These are phyloP conservation scores for Ibycter americanus DNA, from an alignment of 2,797 vertebrate species.

Conservation along the genomic window DNA sequence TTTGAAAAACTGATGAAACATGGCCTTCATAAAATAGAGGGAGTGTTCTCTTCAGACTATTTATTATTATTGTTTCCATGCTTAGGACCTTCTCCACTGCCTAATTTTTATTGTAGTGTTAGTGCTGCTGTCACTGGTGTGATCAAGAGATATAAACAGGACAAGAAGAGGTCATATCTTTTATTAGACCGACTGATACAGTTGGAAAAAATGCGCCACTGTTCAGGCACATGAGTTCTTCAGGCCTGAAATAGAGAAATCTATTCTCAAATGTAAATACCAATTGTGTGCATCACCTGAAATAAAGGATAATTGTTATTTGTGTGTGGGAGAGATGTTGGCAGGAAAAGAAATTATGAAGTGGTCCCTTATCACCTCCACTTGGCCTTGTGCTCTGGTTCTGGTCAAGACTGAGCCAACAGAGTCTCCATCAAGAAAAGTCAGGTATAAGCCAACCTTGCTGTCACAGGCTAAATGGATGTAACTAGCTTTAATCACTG, in stretches of 20 bases:
- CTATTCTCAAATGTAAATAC: not conserved
- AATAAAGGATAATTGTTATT: not conserved
- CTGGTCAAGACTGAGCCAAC: not conserved
- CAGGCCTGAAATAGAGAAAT: not conserved
- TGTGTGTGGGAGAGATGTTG: not conserved
- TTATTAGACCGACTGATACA: not conserved
- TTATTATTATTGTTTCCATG: not conserved
- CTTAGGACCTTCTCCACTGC: not conserved
- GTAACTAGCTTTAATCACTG: not conserved
- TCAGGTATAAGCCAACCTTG: not conserved
- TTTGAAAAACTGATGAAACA: not conserved
- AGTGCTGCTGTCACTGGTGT: not conserved
- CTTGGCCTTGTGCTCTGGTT: accelerated
- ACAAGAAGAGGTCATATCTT: not conserved
- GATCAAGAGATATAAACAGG: not conserved
- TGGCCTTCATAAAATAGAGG: not conserved
- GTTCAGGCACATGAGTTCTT: not conserved
- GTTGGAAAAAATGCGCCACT: not conserved
- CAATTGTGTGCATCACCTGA: not conserved
- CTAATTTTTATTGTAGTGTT: not conserved
- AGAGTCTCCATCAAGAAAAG: not conserved
- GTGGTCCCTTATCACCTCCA: not conserved
- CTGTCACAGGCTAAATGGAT: not conserved
- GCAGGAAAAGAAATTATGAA: not conserved
- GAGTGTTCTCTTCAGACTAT: not conserved